A percentile compares a stretch with the other conserved stretches of the same genome.
These are phyloP conservation scores for Argya squamiceps DNA, from an alignment of 2,797 vertebrate species.

Conservation along the genomic window DNA sequence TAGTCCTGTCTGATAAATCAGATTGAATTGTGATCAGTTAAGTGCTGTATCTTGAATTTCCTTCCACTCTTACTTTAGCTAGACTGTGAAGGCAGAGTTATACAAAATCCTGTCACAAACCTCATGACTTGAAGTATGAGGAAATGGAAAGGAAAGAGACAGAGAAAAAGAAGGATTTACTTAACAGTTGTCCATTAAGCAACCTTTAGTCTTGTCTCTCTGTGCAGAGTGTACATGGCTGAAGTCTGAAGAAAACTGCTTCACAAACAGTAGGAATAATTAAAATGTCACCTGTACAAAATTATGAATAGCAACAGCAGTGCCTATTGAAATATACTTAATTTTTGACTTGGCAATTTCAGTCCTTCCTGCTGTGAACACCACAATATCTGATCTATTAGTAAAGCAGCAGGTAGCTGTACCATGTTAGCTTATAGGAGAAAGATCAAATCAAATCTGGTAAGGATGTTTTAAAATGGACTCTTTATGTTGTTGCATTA, in stretches of 20 bases:
- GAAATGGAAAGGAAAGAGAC: not conserved
- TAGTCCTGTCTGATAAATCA: constrained; percentile 35
- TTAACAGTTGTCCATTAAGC: not conserved
- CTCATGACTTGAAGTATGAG: not conserved
- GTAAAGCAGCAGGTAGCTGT: not conserved
- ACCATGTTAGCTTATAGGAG: not conserved
- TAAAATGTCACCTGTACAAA: not conserved
- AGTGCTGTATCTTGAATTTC: constrained; percentile 7
- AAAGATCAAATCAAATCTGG: not conserved
- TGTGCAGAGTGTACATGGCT: not conserved
- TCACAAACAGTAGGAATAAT: not conserved
- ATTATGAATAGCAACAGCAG: not conserved
- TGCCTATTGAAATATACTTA: not conserved
- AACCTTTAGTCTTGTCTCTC: not conserved
- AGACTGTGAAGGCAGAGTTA: not conserved
- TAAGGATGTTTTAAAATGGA: not conserved
- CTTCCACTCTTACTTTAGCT: not conserved
- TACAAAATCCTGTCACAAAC: not conserved
- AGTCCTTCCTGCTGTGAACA: not conserved
- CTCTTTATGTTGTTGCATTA: not conserved
- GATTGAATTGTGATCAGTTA: not conserved
- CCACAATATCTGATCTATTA: not conserved
- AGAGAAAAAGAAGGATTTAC: not conserved
- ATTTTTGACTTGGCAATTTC: not conserved
- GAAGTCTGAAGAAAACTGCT: not conserved